A percentile compares a stretch with the other conserved stretches of the same genome.
These are phyloP conservation scores for Eristalinus aeneus DNA, from an alignment of 2,888 invertebrate species.

Conservation along the genomic window DNA sequence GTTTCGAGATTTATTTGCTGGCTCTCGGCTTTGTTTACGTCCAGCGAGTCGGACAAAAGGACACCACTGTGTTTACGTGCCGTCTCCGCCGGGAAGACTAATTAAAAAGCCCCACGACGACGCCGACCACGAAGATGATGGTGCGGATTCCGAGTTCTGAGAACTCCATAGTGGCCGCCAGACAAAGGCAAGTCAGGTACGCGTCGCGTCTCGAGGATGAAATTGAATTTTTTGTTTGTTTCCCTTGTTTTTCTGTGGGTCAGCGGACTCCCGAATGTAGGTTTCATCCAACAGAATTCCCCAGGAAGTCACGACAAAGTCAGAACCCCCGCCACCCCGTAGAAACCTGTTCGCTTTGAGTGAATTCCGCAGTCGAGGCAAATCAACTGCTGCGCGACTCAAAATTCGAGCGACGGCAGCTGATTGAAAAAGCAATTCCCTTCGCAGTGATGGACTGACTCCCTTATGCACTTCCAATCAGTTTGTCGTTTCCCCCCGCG, in stretches of 20 bases:
- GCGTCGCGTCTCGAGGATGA: neutral
- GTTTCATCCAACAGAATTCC: neutral
- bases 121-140: neutral
- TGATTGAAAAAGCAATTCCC: slow-evolving; percentile 15
- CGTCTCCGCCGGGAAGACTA: neutral
- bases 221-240: neutral
- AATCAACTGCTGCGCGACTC: neutral
- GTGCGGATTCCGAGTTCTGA: slow-evolving; percentile 8
- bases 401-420: slow-evolving; percentile 10
- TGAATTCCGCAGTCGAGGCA: neutral
- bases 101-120: slow-evolving; percentile 28
- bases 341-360: neutral
- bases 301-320: neutral
- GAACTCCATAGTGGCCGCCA: slow-evolving; percentile 17
- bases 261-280: neutral
- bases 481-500: slow-evolving; percentile 27
- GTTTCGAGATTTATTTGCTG: slow-evolving; percentile 40
- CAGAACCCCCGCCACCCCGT: neutral
- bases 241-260: neutral
- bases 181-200: slow-evolving; percentile 21
- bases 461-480: slow-evolving; percentile 1
- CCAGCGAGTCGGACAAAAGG: slow-evolving; percentile 18
- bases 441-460: neutral
- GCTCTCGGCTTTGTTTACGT: neutral
- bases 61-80: slow-evolving; percentile 24